Base-by-base conservation (phyloP, 1,140 invertebrate species). In the Adoxophyes honmai region DNA sequence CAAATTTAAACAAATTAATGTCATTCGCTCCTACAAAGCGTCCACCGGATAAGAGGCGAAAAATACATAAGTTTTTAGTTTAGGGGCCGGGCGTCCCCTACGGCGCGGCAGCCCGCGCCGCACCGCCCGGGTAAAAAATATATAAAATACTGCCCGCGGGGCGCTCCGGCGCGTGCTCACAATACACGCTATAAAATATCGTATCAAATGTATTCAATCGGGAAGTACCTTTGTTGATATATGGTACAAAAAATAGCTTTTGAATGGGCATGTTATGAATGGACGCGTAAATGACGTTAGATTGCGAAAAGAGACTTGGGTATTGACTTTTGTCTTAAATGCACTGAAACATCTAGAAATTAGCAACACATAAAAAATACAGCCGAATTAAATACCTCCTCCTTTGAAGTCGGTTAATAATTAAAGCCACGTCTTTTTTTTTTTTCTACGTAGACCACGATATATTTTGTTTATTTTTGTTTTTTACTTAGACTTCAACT, bases 31-130 rank as follows among this genome's bases (percentile, higher is more conserved):
- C 82, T 84, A 82, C 81, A 82, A 85, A 81, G 81, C 76, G 78
- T 87, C 81, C 76, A 86, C 84, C 76, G 72, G 85, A 84, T 84
- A 88, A 85, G 81, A 81, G 81, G 79, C 81, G 81, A 88, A 83
- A 88, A 88, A 86, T 88, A 88, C 75, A 88, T 85, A 85, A 86
- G 79, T 85, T 86, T 88, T 88, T 88, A 86, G 79, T 88, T 88
- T 88, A 86, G 79, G 81, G 80, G 82, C 70, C 73, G 55, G 72
- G 62, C 65, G 21, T 33, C 59, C 72, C 67, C 60, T 55, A 48
- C 52, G 57, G 16, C 48, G 21, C 42, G 16, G 35, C 57, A 4
- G 36, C 14, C 28, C n/a, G 57, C 59, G 68, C 44, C 64, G 61
- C 62, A 16, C 65, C 54, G 53, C 64, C 70, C 59, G 62, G 55